These are phyloP conservation scores for Vannuccia rotundouncinata DNA, from an alignment of 2,888 invertebrate species.

Conservation along the genomic window DNA sequence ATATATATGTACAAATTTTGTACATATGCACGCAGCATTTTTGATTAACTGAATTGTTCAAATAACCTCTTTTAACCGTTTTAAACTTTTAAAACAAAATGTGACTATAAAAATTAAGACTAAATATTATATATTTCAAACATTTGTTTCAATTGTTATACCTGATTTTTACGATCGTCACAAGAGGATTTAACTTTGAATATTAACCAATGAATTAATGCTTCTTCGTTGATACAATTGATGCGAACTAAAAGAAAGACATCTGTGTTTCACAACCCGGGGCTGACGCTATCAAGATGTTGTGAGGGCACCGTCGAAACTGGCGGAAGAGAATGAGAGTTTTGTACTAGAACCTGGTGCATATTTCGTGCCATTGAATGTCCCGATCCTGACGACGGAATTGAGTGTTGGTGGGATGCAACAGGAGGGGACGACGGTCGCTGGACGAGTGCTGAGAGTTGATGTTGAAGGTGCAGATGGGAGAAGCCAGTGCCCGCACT, in stretches of 20 bases:
- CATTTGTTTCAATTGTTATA: too few species aligned
- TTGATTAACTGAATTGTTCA: too few species aligned
- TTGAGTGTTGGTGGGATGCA: not conserved
- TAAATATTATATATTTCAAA: too few species aligned
- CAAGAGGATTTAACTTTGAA: too few species aligned
- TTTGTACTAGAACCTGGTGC: not conserved
- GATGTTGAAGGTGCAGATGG: constrained; percentile 1
- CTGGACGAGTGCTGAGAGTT: not conserved
- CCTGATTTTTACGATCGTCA: too few species aligned
- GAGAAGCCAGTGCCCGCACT: constrained; percentile 1
- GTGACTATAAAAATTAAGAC: too few species aligned
- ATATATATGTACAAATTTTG: not conserved
- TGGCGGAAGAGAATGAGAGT: not conserved
- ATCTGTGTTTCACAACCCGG: not conserved
- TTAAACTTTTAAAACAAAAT: too few species aligned
- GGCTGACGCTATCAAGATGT: not conserved
- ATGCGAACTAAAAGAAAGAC: too few species aligned
- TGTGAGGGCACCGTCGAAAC: not conserved
- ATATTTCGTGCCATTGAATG: not conserved
- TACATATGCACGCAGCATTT: too few species aligned
- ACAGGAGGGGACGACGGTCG: not conserved
- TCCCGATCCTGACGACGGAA: not conserved
- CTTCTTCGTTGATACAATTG: too few species aligned
- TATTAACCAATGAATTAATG: too few species aligned
- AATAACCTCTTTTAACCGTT: too few species aligned